phyloP scores from a whole-genome alignment of 2,888 invertebrate species.

The Agrotis segetum region DNA sequence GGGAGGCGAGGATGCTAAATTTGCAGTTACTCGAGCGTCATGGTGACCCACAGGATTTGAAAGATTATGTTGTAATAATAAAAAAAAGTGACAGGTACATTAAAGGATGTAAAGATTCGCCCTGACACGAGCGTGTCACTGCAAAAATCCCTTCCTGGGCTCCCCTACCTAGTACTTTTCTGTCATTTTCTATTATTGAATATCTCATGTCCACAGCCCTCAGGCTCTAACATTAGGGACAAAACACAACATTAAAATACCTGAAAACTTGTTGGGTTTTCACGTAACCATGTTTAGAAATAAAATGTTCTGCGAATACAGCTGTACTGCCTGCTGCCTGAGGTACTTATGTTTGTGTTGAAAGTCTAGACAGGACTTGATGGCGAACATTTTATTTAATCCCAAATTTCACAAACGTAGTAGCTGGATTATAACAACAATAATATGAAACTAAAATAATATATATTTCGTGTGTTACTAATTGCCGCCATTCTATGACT shows the following conservation, averaged over 20 bases:
- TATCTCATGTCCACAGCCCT: too few species aligned
- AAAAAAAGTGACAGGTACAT: too few species aligned
- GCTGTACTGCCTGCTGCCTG: background rate
- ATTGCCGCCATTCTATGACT: slow-evolving; percentile 30
- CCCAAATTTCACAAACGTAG: slow-evolving; percentile 15
- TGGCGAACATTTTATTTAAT: slow-evolving; percentile 37
- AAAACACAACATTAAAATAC: background rate
- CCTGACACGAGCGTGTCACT: too few species aligned
- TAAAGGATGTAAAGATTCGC: too few species aligned
- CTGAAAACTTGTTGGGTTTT: slow-evolving; percentile 5
- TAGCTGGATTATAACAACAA: slow-evolving; percentile 13
- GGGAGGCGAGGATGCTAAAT: too few species aligned
- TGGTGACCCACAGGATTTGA: too few species aligned
- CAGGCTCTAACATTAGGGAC: background rate
- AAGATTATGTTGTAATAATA: too few species aligned
- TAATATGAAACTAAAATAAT: background rate
- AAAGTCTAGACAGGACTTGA: slow-evolving; percentile 46
- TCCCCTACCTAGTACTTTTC: too few species aligned
- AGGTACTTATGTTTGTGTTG: background rate
- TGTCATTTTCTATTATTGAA: too few species aligned
- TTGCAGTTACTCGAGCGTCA: too few species aligned
- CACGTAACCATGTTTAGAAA: background rate
- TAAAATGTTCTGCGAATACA: slow-evolving; percentile 9
- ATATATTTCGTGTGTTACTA: slow-evolving; percentile 11
- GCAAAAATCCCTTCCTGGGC: too few species aligned